Evolutionary conservation across 2,888 invertebrate genomes (phyloP).

Genomic region (Cantharis nigra): DNA sequence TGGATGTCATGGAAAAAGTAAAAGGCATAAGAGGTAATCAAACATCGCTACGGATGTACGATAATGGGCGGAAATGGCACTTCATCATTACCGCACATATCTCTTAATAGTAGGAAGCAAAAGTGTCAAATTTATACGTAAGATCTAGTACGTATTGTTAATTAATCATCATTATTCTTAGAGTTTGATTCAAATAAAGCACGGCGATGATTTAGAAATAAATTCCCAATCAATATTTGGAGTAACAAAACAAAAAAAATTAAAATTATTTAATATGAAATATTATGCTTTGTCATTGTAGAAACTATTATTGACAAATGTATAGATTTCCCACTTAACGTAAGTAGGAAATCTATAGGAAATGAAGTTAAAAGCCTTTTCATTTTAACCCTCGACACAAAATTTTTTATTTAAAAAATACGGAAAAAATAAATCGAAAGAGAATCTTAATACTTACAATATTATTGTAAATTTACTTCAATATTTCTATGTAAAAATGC

Average conservation of each 20-base stretch:
- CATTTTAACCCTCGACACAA: not conserved
- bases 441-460: too few relatives aligned
- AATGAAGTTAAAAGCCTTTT: conserved; percentile 16
- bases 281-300: conserved; percentile 9
- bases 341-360: conserved; percentile 4
- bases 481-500: too few relatives aligned
- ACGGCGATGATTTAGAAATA: not conserved
- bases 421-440: too few relatives aligned
- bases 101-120: conserved; percentile 5
- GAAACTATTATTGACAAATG: not conserved
- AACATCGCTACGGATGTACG: conserved; percentile 34
- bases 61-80: conserved; percentile 39
- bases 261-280: not conserved
- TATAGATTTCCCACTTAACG: conserved; percentile 16
- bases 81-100: conserved; percentile 22
- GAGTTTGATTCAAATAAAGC: not conserved
- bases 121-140: not conserved
- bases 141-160: not conserved
- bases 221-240: not conserved
- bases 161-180: not conserved
- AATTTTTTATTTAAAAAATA: not conserved
- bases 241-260: not conserved
- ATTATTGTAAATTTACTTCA: too few relatives aligned
- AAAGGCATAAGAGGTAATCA: conserved; percentile 28
- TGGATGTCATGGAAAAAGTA: conserved; percentile 23